These are phyloP conservation scores for Leptobrachium leishanense DNA, from an alignment of 2,113 vertebrate genomes.

Conservation along the genomic window DNA sequence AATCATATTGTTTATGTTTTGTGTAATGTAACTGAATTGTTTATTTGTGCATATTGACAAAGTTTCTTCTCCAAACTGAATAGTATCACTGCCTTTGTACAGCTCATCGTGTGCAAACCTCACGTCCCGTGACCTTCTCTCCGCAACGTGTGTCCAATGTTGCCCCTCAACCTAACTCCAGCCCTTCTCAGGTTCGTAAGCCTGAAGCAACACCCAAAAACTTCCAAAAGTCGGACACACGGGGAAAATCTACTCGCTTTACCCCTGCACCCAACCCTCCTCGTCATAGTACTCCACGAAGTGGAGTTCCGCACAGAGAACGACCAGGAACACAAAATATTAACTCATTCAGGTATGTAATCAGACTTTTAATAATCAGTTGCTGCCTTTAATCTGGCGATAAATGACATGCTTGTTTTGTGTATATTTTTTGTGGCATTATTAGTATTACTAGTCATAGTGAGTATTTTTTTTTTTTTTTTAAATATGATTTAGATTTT, in stretches of 20 bases:
- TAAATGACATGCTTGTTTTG: no score
- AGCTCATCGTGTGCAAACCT: constrained; percentile 35
- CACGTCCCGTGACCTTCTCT: constrained; percentile 33
- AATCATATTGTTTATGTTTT: no score
- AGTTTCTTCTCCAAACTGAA: no score
- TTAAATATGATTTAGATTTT: no score
- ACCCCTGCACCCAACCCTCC: not conserved
- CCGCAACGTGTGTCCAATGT: constrained; percentile 19
- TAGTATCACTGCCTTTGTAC: not conserved
- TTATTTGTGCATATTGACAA: no score
- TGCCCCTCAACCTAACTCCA: not conserved
- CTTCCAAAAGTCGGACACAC: not conserved
- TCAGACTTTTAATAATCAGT: no score
- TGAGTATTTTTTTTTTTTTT: no score
- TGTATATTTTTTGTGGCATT: no score
- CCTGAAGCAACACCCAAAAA: constrained; percentile 25
- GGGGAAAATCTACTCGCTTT: not conserved
- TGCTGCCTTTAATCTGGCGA: no score
- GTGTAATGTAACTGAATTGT: no score
- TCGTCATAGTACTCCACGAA: constrained; percentile 4
- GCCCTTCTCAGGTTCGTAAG: constrained; percentile 20
- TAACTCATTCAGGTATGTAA: constrained; percentile 36
- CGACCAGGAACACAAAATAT: constrained; percentile 16
- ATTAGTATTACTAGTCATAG: no score
- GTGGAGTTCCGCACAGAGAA: not conserved